A percentile compares a stretch with the other conserved stretches of the same genome.
phyloP scores from a whole-genome alignment of 1,140 invertebrate species.

The Drosophila setifemur region DNA sequence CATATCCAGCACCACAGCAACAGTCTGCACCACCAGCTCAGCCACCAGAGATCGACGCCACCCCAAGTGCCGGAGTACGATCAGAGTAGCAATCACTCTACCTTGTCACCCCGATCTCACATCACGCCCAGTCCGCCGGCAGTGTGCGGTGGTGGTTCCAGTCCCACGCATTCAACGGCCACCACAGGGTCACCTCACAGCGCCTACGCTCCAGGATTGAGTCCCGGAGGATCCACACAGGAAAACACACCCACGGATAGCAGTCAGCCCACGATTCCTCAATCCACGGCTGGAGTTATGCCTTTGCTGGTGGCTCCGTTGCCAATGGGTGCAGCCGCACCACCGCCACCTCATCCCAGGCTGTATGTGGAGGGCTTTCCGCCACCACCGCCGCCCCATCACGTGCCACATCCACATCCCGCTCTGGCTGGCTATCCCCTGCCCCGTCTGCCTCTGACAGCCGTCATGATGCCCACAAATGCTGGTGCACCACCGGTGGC shows the following conservation, averaged over 20 bases:
- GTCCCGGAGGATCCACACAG: conserved; percentile 33
- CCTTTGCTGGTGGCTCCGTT: conserved; percentile 67
- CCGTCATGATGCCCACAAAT: conserved; percentile 59
- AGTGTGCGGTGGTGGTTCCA: conserved; percentile 21
- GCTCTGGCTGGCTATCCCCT: conserved; percentile 57
- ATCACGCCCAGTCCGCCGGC: conserved; percentile 47
- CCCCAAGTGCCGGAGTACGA: conserved; percentile 48
- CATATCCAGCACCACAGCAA: conserved; percentile 59
- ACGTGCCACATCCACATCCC: conserved; percentile 48
- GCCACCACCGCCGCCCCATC: conserved; percentile 40
- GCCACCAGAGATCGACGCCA: conserved; percentile 16
- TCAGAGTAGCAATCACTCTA: conserved; percentile 69
- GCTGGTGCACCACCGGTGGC: conserved; percentile 15
- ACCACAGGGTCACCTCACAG: conserved; percentile 67
- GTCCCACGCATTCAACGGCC: conserved; percentile 63
- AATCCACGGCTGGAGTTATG: conserved; percentile 21
- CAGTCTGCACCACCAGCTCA: conserved; percentile 48
- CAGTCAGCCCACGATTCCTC: not conserved
- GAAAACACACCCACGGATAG: conserved; percentile 14
- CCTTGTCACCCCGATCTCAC: conserved; percentile 62
- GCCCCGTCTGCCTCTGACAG: conserved; percentile 57
- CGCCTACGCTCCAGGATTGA: conserved; percentile 44
- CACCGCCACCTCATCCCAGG: conserved; percentile 44
- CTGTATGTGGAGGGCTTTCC: conserved; percentile 63
- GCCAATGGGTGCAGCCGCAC: conserved; percentile 42